These are phyloP conservation scores for Mactromeris polynyma DNA, from an alignment of 2,888 invertebrate species.

Conservation along the genomic window DNA sequence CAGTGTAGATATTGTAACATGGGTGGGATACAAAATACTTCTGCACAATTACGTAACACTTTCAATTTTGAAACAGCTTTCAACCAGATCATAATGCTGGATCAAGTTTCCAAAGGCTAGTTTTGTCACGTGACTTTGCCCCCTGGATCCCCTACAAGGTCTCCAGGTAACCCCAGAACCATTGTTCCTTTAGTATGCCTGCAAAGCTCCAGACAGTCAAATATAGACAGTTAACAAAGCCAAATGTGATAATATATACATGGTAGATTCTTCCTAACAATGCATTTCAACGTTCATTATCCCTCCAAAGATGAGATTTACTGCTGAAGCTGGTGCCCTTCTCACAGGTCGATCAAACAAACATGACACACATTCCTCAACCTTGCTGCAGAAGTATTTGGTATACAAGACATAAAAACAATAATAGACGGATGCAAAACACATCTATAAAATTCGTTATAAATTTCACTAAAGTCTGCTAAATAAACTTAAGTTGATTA, in stretches of 20 bases:
- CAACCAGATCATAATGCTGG: no score
- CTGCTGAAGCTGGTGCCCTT: background rate
- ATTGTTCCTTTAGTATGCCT: no score
- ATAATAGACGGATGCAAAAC: slow-evolving; percentile 9
- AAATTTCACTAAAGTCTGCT: slow-evolving; percentile 2
- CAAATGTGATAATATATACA: background rate
- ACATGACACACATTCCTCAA: background rate
- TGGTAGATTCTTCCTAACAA: background rate
- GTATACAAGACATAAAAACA: background rate
- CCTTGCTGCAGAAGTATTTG: background rate
- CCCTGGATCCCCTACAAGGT: no score
- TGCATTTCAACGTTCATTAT: background rate
- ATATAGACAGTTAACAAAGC: background rate
- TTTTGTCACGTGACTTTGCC: no score
- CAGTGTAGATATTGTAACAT: slow-evolving; percentile 28
- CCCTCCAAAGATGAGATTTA: background rate
- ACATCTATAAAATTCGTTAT: slow-evolving; percentile 23
- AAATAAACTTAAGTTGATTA: background rate
- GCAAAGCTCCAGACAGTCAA: no score
- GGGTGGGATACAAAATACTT: slow-evolving; percentile 17
- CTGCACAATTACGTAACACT: slow-evolving; percentile 19
- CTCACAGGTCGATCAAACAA: background rate
- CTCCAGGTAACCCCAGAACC: no score
- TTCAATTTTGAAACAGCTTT: no score
- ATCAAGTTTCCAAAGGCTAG: no score